Evolutionary conservation across 2,888 invertebrate species (phyloP), one percentile per base, ranked within the genome.

Genomic region (Tuberolachnus salignus): DNA sequence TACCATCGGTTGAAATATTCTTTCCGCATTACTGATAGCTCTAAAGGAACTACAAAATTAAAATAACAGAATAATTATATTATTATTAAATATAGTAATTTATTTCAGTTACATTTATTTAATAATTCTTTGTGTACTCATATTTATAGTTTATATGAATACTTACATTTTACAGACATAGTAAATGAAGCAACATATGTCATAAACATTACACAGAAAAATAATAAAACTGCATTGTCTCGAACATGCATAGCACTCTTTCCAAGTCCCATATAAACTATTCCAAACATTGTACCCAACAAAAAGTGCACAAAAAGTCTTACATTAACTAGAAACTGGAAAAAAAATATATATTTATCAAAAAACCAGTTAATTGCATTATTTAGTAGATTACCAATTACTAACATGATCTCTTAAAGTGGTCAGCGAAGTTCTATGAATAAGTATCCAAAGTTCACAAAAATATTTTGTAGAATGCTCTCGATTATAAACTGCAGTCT

Each of bases 1-100:
- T 95, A 95, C 95, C 95, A 95, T 80, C 94, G 90, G 86, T 95
- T 95, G 83, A 94, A 92, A 84, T 94, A 93, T 85, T 95, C 95
- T 69, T 94, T 87, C 3, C 91, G 89, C 75, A 94, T 90, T 78
- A 94, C 90, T n/a, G 92, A 91, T 85, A 94, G 88, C 86, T 95
- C 94, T 84, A 91, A 86, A 46, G 95, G 94, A 89, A 94, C 95
- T 95, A 86, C 74, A 86, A 85, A 71, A 83, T 84, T 26, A 49
- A 72, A 23, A 59, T 71, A 46, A 51, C 1, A 23, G 21, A 61
- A 4, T 51, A 23, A 46, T 9, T 23, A 46, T 16, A 11, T 53
- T 69, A 69, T 53, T 53, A 53, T 64, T 44, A 6, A 64, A 64
- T 42, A 53, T 34, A 19, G 53, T 14, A 59, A 6, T 34, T 9